phyloP scores from a whole-genome alignment of 2,797 vertebrate genomes.

The Megalops cyprinoides region DNA sequence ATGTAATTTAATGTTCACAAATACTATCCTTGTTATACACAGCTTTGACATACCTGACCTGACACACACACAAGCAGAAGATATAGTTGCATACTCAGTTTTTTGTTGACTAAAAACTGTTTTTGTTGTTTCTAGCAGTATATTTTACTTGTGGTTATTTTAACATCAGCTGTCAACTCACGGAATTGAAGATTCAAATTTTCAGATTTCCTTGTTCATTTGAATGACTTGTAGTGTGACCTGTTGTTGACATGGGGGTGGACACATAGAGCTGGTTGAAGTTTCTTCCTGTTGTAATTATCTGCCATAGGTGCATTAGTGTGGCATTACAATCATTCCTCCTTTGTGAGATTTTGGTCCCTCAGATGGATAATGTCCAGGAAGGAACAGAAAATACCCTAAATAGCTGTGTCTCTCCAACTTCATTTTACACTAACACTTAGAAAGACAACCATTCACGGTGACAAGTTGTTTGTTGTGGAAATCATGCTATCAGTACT shows the following conservation, averaged over 20 bases:
- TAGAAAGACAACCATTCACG: too few relatives aligned
- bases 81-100: neutral
- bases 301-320: neutral
- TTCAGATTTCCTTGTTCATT: too few relatives aligned
- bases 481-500: neutral
- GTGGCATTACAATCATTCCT: constrained; percentile 20
- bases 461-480: neutral
- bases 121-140: neutral
- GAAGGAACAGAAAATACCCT: neutral
- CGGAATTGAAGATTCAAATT: neutral
- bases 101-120: too few relatives aligned
- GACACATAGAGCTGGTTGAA: neutral
- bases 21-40: neutral
- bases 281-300: constrained; percentile 4
- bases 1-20: neutral
- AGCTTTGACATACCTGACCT: neutral
- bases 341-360: constrained; percentile 24
- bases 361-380: too few relatives aligned
- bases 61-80: neutral
- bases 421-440: neutral
- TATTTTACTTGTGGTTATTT: neutral
- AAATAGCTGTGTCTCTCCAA: neutral
- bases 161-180: neutral
- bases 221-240: neutral
- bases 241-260: neutral